These are phyloP conservation scores for Pungitius pungitius DNA, from an alignment of 2,113 vertebrate genomes.

Conservation along the genomic window DNA sequence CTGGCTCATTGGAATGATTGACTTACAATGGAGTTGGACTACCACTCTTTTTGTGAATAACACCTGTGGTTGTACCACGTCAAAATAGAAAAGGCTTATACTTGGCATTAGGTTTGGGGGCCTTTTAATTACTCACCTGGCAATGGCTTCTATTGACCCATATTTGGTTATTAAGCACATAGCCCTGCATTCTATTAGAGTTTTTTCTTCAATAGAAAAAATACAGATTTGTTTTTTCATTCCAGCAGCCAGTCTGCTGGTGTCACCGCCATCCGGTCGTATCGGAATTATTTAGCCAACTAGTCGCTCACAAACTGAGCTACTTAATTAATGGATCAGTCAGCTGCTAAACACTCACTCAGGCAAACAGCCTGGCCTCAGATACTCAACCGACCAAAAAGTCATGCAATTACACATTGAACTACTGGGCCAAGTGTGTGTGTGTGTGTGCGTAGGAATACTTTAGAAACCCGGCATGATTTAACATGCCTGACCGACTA, in stretches of 20 bases:
- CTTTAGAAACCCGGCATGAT: conserved; percentile 46
- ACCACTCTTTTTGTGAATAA: neutral
- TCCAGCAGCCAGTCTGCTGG: conserved; percentile 1
- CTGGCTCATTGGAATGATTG: neutral
- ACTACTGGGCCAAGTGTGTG: neutral
- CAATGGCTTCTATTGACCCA: neutral
- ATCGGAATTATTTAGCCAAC: conserved; percentile 46
- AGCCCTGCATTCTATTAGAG: neutral
- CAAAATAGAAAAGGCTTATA: neutral
- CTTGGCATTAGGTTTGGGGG: neutral
- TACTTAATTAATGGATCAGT: conserved; percentile 62
- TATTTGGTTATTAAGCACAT: neutral
- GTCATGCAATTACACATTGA: conserved; percentile 58
- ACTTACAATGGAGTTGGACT: neutral
- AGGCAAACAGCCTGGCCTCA: conserved; percentile 47
- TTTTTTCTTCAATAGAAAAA: neutral
- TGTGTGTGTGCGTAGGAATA: conserved; percentile 27
- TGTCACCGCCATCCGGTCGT: conserved; percentile 29
- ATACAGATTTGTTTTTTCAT: neutral
- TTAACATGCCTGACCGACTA: conserved; percentile 29
- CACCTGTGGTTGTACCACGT: neutral
- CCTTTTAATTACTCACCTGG: neutral
- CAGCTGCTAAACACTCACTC: conserved; percentile 54
- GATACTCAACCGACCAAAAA: conserved; percentile 54
- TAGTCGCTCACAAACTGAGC: conserved; percentile 55